Conservation (phyloP, 2,113 vertebrate genomes). For the Cryptoleucopteryx plumbea region DNA sequence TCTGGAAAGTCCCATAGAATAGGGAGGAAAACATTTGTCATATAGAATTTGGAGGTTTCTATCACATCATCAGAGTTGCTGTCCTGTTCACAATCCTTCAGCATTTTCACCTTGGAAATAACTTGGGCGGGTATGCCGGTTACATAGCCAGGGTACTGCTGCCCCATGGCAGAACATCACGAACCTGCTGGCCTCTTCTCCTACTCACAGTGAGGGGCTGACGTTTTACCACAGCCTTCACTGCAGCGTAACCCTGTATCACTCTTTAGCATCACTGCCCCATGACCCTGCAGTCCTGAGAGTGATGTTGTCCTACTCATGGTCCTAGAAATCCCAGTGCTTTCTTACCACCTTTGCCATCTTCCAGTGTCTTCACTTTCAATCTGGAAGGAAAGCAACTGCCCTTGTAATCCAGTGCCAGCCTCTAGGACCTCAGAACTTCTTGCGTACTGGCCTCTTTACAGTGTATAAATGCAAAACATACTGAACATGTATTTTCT, state of each 20-base stretch:
- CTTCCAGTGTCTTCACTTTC: neutral
- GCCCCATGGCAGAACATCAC: neutral
- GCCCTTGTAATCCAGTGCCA: neutral
- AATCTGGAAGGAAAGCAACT: neutral
- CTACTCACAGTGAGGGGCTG: neutral
- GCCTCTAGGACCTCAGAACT: neutral
- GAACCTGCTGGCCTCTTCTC: neutral
- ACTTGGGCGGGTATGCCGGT: accelerated
- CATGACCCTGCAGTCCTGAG: neutral
- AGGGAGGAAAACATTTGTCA: neutral
- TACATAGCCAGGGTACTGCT: neutral
- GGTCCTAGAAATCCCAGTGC: neutral
- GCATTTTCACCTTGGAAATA: neutral
- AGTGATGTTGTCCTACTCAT: neutral
- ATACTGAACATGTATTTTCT: conserved; percentile 50
- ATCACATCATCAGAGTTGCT: neutral
- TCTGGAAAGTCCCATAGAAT: neutral
- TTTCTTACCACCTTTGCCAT: neutral
- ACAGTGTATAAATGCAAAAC: neutral
- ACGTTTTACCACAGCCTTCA: neutral
- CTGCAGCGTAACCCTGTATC: neutral
- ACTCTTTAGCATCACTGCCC: neutral
- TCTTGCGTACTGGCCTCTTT: neutral
- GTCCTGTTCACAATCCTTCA: neutral
- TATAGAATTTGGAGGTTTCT: neutral